Evolutionary conservation across 2,113 vertebrate genomes (phyloP).

Genomic region (Rhagologus leucostigma): DNA sequence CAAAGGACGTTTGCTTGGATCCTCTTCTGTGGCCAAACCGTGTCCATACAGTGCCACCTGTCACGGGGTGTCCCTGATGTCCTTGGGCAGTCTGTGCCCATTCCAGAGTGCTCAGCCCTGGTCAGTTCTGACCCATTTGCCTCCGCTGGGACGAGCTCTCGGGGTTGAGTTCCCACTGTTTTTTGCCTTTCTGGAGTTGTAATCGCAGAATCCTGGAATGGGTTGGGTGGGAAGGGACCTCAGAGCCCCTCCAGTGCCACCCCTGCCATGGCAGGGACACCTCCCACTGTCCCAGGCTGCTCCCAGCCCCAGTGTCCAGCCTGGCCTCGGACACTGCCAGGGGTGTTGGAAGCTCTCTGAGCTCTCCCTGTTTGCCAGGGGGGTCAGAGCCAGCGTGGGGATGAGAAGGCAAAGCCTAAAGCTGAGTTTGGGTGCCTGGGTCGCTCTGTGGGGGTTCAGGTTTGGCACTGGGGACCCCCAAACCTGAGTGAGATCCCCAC

Average conservation of each 20-base stretch:
- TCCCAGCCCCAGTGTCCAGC: not conserved
- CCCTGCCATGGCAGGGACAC: not conserved
- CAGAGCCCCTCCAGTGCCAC: not conserved
- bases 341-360: not conserved
- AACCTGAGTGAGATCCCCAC: not conserved
- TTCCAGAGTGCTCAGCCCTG: not conserved
- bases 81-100: not conserved
- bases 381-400: not conserved
- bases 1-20: not conserved
- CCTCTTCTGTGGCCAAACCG: fast-evolving
- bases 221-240: not conserved
- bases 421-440: not conserved
- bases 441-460: not conserved
- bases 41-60: not conserved
- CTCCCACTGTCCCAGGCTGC: not conserved
- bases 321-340: not conserved
- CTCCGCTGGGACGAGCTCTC: not conserved
- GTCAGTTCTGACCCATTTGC: fast-evolving
- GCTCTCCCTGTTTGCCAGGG: not conserved
- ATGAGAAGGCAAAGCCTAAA: not conserved
- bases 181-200: not conserved
- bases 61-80: fast-evolving
- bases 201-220: not conserved
- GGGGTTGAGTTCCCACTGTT: not conserved
- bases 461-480: not conserved